phyloP scores from a whole-genome alignment of 1,140 invertebrate species.

The Pantala flavescens region DNA sequence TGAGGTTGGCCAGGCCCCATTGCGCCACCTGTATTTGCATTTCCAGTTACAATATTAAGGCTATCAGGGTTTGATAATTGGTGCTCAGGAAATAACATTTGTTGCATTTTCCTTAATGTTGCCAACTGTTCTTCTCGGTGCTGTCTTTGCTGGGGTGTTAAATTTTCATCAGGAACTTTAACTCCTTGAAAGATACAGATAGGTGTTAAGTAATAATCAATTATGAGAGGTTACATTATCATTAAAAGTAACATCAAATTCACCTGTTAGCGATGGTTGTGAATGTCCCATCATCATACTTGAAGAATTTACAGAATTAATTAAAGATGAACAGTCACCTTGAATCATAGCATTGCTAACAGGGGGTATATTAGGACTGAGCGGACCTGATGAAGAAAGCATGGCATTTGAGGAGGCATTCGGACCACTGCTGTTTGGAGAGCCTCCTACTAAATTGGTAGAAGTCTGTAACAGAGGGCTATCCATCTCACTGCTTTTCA shows the following conservation, averaged over 20 bases:
- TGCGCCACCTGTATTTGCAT: conserved; percentile 29
- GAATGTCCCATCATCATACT: conserved; percentile 27
- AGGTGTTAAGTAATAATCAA: too few species aligned
- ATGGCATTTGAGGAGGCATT: conserved; percentile 22
- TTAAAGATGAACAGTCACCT: not conserved
- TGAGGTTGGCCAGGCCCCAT: conserved; percentile 30
- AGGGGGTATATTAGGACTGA: conserved; percentile 19
- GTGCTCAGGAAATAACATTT: conserved; percentile 78
- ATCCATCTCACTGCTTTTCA: conserved; percentile 23
- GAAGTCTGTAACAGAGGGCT: conserved; percentile 3
- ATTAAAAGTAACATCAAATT: too few species aligned
- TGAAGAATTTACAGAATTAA: conserved; percentile 15
- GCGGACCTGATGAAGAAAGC: conserved; percentile 13
- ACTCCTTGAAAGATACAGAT: conserved; percentile 35
- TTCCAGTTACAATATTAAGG: conserved; percentile 16
- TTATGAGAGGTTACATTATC: too few species aligned
- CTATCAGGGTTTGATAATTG: conserved; percentile 31
- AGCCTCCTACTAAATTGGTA: not conserved
- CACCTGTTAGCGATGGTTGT: conserved; percentile 53
- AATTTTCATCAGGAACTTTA: conserved; percentile 90
- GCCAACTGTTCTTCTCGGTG: conserved; percentile 86
- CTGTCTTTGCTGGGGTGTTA: conserved; percentile 90
- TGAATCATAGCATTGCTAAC: conserved; percentile 20
- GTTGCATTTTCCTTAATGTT: conserved; percentile 82
- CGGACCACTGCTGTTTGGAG: not conserved